A percentile compares a stretch with the other conserved stretches of the same genome.
Evolutionary conservation across 2,888 invertebrate species (phyloP).

Genomic region (Platycheirus rosarum): DNA sequence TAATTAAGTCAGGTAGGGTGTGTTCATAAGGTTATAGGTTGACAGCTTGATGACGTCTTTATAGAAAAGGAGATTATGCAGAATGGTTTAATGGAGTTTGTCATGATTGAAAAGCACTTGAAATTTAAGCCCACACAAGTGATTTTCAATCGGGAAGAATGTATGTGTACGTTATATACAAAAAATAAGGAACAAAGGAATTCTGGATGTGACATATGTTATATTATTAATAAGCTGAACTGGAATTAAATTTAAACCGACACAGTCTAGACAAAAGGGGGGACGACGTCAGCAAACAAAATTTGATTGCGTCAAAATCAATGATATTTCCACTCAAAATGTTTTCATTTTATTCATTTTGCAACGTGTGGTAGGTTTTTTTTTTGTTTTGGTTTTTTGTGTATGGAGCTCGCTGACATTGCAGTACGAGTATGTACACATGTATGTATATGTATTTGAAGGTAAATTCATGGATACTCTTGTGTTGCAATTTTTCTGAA

Average conservation of each 20-base stretch:
- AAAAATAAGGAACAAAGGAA: too few species aligned
- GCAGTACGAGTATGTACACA: neutral
- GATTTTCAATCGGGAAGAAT: neutral
- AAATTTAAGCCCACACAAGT: neutral
- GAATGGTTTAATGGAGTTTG: neutral
- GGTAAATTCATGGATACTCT: too few species aligned
- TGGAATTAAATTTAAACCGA: neutral
- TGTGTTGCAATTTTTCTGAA: too few species aligned
- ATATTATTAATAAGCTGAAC: neutral
- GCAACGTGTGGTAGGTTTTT: neutral
- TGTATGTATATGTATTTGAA: too few species aligned
- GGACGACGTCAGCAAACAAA: neutral
- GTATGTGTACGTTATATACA: too few species aligned
- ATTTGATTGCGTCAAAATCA: slow-evolving; percentile 12
- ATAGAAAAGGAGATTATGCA: neutral
- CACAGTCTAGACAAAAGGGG: slow-evolving; percentile 20
- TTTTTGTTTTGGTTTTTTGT: neutral
- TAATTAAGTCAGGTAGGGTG: slow-evolving; percentile 15
- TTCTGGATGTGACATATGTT: too few species aligned
- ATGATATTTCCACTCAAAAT: slow-evolving; percentile 18
- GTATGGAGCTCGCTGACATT: neutral
- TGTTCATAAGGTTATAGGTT: slow-evolving; percentile 9
- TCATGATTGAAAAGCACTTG: neutral
- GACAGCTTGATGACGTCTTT: slow-evolving; percentile 28
- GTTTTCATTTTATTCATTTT: neutral